Percentiles rank a stretch among this genome's conserved stretches.
These are phyloP conservation scores for Loris lydekkerianus DNA, from an alignment of 2,797 vertebrate genomes.

Conservation along the genomic window DNA sequence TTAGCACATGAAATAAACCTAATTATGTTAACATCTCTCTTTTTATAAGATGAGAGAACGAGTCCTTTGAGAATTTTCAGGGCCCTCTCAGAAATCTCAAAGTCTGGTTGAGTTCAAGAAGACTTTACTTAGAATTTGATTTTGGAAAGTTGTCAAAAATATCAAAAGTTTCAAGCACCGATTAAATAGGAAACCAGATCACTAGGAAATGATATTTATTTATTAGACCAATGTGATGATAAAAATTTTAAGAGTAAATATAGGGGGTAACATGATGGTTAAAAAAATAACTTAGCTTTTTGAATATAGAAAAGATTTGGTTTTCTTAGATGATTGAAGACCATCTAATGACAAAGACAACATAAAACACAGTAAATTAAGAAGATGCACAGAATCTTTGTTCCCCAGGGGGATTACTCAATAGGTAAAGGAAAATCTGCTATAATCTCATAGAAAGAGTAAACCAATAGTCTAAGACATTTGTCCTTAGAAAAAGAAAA, in stretches of 20 bases:
- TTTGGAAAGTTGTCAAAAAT: background rate
- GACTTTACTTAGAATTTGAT: conserved; percentile 48
- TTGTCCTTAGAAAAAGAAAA: background rate
- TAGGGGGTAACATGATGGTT: background rate
- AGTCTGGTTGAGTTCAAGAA: conserved; percentile 19
- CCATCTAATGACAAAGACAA: background rate
- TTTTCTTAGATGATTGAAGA: background rate
- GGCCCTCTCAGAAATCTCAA: background rate
- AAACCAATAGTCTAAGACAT: conserved; percentile 2
- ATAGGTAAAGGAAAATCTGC: background rate
- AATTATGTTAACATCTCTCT: background rate
- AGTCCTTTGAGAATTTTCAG: background rate
- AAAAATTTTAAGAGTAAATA: background rate
- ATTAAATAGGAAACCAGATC: background rate
- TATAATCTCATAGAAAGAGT: background rate
- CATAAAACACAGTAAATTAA: background rate
- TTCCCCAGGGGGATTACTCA: background rate
- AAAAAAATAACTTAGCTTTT: background rate
- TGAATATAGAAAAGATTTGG: background rate
- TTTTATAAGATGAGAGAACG: background rate
- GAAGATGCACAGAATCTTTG: background rate
- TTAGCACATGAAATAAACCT: conserved; percentile 41
- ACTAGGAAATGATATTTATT: background rate
- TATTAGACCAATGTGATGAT: background rate
- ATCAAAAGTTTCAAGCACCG: background rate